Percentiles rank a stretch among this genome's conserved stretches.
Evolutionary conservation across 2,797 vertebrate species (phyloP).

Genomic region (Sparus aurata): DNA sequence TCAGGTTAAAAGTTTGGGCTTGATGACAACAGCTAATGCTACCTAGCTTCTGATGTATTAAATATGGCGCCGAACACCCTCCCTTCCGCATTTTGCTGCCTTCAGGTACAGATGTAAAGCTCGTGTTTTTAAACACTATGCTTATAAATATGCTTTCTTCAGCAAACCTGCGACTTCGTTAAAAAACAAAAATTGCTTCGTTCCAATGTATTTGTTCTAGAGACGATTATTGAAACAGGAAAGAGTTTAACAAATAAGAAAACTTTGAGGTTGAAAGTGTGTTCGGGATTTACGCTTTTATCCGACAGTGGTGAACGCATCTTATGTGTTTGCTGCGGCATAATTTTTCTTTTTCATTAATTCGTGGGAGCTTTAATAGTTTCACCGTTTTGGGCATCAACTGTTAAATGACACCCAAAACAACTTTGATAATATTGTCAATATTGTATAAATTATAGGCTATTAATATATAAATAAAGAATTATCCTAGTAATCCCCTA

Average conservation of each 20-base stretch:
- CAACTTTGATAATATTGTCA: too few species aligned
- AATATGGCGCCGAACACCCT: constrained; percentile 77
- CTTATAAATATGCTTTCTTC: neutral
- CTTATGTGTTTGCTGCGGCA: constrained; percentile 10
- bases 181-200: neutral
- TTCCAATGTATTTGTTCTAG: neutral
- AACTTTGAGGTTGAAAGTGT: neutral
- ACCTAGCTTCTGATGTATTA: constrained; percentile 68
- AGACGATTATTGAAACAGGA: neutral
- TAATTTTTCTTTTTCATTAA: neutral
- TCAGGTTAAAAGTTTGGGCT: constrained; percentile 47
- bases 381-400: neutral
- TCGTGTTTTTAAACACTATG: neutral
- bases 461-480: too few species aligned
- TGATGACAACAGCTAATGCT: constrained; percentile 60
- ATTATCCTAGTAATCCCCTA: too few species aligned
- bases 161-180: neutral
- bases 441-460: too few species aligned
- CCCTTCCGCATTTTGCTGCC: constrained; percentile 65
- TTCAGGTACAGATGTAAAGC: constrained; percentile 31
- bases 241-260: too few species aligned
- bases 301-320: neutral
- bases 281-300: accelerated
- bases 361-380: neutral
- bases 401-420: neutral